Evolutionary conservation across 2,113 vertebrate species (phyloP).

Genomic region (Callithrix jacchus): DNA sequence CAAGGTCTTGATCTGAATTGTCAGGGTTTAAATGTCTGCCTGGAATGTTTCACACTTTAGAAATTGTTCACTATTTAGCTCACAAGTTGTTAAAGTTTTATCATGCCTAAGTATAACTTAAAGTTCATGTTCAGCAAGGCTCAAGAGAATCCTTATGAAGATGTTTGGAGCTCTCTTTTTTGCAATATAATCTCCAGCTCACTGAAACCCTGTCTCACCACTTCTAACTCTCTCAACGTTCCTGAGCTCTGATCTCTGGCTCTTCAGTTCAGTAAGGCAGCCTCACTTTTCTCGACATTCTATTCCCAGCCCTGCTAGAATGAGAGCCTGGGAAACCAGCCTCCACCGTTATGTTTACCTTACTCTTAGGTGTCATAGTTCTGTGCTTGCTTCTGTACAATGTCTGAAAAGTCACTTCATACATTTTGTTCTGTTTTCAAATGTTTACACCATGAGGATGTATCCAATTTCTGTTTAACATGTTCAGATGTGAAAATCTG

Average conservation of each 20-base stretch:
- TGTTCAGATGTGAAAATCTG: background rate
- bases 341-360: background rate
- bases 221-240: background rate
- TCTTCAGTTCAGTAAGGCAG: background rate
- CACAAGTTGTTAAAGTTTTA: background rate
- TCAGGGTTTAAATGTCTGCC: background rate
- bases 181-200: background rate
- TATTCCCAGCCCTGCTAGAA: background rate
- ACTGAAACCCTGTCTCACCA: background rate
- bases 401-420: background rate
- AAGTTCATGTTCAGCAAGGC: background rate
- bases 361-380: background rate
- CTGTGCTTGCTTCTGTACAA: background rate
- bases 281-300: background rate
- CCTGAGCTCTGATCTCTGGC: background rate
- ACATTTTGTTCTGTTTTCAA: background rate
- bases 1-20: background rate
- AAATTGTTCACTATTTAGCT: background rate
- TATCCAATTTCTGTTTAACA: background rate
- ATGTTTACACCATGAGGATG: background rate
- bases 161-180: background rate
- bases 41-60: background rate
- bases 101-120: too few relatives aligned
- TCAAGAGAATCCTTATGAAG: background rate
- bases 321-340: background rate